Evolutionary conservation across 1,140 invertebrate genomes (phyloP).

Genomic region (Trichonephila clavipes): DNA sequence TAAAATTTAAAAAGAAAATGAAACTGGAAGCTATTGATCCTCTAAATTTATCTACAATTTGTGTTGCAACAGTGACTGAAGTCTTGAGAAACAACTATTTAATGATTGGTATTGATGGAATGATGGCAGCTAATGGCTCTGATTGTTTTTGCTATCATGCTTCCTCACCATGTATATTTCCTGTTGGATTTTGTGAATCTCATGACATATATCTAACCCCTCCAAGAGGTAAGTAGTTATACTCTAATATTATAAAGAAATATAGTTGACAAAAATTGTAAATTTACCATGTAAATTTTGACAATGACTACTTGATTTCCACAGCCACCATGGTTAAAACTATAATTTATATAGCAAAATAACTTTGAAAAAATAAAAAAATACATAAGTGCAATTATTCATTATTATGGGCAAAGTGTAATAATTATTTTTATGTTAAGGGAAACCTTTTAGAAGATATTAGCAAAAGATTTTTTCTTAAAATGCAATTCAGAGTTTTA

Average conservation of each 20-base stretch:
- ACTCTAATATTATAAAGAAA: too few relatives aligned
- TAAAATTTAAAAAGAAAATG: constrained; percentile 91
- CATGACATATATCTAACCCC: constrained; percentile 92
- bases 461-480: too few relatives aligned
- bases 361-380: background rate
- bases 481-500: too few relatives aligned
- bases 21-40: constrained; percentile 98
- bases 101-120: constrained; percentile 97
- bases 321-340: background rate
- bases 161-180: constrained; percentile 95
- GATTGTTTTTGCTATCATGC: constrained; percentile 99
- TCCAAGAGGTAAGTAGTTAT: constrained; percentile 86
- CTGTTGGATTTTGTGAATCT: constrained; percentile 93
- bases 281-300: too few relatives aligned
- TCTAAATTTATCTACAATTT: constrained; percentile 95
- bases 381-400: background rate
- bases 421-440: too few relatives aligned
- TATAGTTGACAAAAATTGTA: background rate
- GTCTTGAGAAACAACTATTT: constrained; percentile 95
- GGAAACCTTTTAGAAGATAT: too few relatives aligned
- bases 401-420: background rate
- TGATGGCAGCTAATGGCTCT: constrained; percentile 89
- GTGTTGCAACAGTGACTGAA: constrained; percentile 96
- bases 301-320: background rate
- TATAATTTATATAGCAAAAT: background rate